Conservation (phyloP, 2,888 invertebrate genomes). For the Oligia latruncula region DNA sequence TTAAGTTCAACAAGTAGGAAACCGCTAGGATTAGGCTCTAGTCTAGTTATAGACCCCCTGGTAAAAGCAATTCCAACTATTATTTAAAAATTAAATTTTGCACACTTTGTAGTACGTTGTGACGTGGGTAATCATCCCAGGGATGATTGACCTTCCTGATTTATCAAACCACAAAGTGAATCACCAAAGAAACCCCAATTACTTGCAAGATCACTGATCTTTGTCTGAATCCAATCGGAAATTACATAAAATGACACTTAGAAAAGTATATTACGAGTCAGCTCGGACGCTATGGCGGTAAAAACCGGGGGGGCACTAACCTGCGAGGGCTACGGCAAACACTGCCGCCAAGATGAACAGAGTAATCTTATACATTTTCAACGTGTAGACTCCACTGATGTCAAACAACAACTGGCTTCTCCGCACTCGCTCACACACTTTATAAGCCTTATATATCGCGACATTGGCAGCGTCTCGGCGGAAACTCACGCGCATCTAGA, state of each 20-base stretch:
- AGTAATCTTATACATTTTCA: conserved; percentile 80
- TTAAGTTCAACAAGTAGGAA: not conserved
- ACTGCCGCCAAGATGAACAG: conserved; percentile 81
- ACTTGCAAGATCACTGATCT: conserved; percentile 38
- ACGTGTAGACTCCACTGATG: conserved; percentile 76
- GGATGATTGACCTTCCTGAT: conserved; percentile 28
- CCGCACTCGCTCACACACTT: conserved; percentile 71
- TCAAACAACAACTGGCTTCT: conserved; percentile 81
- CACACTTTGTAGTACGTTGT: not conserved
- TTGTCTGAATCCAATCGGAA: conserved; percentile 70
- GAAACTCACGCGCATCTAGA: conserved; percentile 75
- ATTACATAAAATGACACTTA: conserved; percentile 71
- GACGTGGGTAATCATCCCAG: not conserved
- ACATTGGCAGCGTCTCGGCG: conserved; percentile 70
- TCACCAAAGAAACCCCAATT: conserved; percentile 39
- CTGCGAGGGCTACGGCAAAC: conserved; percentile 84
- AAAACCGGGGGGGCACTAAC: conserved; percentile 87
- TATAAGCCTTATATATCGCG: conserved; percentile 78
- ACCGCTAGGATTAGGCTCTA: not conserved
- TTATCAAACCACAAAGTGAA: conserved; percentile 32
- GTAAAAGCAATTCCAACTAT: not conserved
- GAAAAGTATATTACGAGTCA: conserved; percentile 73
- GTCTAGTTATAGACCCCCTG: not conserved
- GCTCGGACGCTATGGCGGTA: conserved; percentile 71
- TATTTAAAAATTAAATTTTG: not conserved